Percentiles rank a stretch among this genome's conserved stretches.
phyloP scores from a whole-genome alignment of 2,888 invertebrate genomes.

The Archips xylosteana region DNA sequence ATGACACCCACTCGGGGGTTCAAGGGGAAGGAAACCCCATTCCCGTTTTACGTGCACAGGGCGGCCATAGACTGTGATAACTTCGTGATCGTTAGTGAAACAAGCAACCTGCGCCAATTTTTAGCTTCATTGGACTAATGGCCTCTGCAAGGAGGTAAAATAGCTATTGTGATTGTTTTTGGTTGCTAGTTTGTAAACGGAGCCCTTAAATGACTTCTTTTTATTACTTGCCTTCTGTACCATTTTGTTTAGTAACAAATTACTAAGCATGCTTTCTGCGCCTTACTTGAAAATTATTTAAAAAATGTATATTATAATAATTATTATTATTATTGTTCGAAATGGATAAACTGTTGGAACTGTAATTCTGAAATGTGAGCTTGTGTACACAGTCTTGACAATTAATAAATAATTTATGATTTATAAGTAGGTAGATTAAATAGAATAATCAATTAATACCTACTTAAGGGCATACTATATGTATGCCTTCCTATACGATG shows the following conservation, averaged over 20 bases:
- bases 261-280: background rate
- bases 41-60: background rate
- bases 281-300: background rate
- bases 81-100: constrained; percentile 2
- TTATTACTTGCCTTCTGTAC: background rate
- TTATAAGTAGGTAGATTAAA: background rate
- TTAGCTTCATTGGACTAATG: constrained; percentile 1
- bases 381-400: too few species aligned
- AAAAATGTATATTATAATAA: too few species aligned
- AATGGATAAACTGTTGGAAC: too few species aligned
- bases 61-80: background rate
- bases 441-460: background rate
- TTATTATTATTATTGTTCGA: too few species aligned
- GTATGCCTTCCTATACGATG: background rate
- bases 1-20: constrained; percentile 4
- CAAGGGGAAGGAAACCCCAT: background rate
- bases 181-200: constrained; percentile 2
- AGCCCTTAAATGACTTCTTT: background rate
- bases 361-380: too few species aligned
- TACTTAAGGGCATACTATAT: background rate
- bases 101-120: background rate
- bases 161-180: background rate
- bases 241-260: background rate
- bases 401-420: too few species aligned
- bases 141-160: background rate